Evolutionary conservation across 2,797 vertebrate species (phyloP), one percentile per base, ranked within the genome.

Genomic region (Muraenolepis orangiensis): DNA sequence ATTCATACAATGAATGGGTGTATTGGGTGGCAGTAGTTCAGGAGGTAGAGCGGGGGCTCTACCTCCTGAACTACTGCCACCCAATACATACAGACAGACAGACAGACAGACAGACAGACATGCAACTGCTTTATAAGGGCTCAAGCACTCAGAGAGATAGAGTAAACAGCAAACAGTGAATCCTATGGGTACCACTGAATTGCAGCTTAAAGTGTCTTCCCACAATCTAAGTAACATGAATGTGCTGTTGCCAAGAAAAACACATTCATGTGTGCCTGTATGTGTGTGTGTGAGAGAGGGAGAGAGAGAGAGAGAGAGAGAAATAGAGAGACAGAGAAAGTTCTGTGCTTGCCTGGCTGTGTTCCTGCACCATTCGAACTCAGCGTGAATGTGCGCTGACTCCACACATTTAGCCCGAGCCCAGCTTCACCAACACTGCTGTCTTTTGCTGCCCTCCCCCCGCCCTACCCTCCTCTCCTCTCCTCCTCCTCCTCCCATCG

Each of bases 371-470:
- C 88, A 78, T 46, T 81, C 81, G 83, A 82, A 85, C 73, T 72
- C 78, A 74, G 74, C 77, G 71, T 66, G 75, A 74, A 74, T 79
- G 74, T 85, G 74, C 86, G 90, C 89, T 90, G 87, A 92, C 85
- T 86, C 77, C 26, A 80, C 90, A 85, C 42, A 82, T 86, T 72
- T 82, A 51, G 78, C 74, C 78, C 73, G 26, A 51, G 18, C 28
- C 69, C 10, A 80, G 78, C 77, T 80, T 85, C 57, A 64, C 57
- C 51, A 26, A 73, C 8, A 30, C 80, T 66, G 68, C 77, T 82
- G 79, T 64, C 57, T 26, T 64, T 64, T 64, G n/a, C n/a, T n/a
- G n/a, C n/a, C n/a, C 57, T 64, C 51, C 36, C 36, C 36, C 36
- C 6, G 8, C 51, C 51, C 46, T 8, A 18, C 51, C 46, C 46